Conservation (phyloP, 2,797 vertebrate species). For the Dipus sagitta region DNA sequence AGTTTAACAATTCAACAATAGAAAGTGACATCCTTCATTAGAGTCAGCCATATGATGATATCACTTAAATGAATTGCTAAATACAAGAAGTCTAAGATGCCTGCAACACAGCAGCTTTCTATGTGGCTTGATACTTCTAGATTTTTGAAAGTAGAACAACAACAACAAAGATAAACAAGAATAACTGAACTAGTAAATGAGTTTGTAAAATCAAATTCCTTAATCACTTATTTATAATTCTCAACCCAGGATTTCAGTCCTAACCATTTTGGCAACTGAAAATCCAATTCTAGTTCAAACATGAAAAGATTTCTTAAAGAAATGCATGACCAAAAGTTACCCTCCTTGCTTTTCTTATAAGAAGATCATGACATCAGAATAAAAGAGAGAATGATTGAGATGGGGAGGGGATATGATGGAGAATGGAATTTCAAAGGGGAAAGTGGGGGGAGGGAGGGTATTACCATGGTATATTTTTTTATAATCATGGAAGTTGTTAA, state of each 20-base stretch:
- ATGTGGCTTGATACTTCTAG: background rate
- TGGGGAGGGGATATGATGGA: too few relatives aligned
- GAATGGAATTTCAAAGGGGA: too few relatives aligned
- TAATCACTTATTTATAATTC: background rate
- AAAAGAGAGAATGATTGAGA: too few relatives aligned
- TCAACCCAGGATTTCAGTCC: background rate
- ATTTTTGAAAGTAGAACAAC: background rate
- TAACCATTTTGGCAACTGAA: background rate
- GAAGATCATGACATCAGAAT: too few relatives aligned
- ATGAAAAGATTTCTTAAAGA: background rate
- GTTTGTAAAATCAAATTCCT: background rate
- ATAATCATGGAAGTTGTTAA: too few relatives aligned
- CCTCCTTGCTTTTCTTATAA: background rate
- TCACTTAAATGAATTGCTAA: background rate
- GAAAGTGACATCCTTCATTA: background rate
- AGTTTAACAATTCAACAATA: constrained; percentile 3
- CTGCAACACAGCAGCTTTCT: background rate
- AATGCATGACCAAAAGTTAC: background rate
- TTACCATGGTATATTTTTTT: too few relatives aligned
- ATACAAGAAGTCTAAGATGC: background rate
- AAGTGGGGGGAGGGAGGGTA: too few relatives aligned
- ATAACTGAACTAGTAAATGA: background rate
- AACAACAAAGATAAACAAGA: constrained; percentile 20
- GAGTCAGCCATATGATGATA: constrained; percentile 19
- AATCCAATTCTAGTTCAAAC: background rate